Conservation (phyloP, 37 sponge, comb jelly and placozoan species). For the Halisarca cf. caerulea region DNA sequence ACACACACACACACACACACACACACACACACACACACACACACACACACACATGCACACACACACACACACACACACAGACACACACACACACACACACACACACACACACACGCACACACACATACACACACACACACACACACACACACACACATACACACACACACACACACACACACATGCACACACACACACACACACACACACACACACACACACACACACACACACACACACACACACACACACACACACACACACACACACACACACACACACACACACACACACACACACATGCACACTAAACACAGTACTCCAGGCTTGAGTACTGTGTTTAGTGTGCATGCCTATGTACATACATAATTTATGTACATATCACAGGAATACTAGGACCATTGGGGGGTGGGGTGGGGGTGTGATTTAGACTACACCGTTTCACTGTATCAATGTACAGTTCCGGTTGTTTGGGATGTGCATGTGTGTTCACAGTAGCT, state of each 20-base stretch:
- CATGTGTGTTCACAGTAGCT: no score
- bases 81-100: conserved; percentile 30
- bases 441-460: no score
- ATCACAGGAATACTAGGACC: no score
- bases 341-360: conserved; percentile 13
- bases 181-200: conserved; percentile 25
- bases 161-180: conserved; percentile 14
- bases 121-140: neutral
- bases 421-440: no score
- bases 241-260: conserved; percentile 24
- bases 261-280: neutral
- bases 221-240: conserved; percentile 23
- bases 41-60: conserved; percentile 36
- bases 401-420: no score
- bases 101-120: conserved; percentile 3
- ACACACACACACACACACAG: conserved; percentile 19
- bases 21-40: conserved; percentile 31
- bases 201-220: conserved; percentile 26
- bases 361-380: neutral
- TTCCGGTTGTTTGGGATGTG: no score
- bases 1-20: conserved; percentile 42
- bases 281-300: conserved; percentile 30
- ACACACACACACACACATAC: neutral
- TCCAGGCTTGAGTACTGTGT: neutral
- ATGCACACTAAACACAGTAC: neutral